Evolutionary conservation across 2,113 vertebrate species (phyloP).

Genomic region (Xerus inauris): DNA sequence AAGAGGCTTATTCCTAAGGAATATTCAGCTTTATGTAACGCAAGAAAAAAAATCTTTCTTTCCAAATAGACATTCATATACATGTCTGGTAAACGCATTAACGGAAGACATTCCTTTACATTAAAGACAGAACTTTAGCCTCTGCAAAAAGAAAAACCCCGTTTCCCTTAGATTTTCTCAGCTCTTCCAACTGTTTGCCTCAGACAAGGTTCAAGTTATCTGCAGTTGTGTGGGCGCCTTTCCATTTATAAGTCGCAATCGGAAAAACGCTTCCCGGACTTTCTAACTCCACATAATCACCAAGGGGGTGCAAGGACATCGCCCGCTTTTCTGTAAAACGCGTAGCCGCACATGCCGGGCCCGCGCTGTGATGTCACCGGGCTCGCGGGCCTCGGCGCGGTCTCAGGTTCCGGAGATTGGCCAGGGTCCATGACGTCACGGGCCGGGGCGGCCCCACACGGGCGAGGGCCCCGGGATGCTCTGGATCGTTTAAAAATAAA

Average conservation of each 20-base stretch:
- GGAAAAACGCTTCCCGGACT: background rate
- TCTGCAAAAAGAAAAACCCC: background rate
- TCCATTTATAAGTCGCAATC: background rate
- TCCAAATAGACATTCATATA: background rate
- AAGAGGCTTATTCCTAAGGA: background rate
- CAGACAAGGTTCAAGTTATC: background rate
- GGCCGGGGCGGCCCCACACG: background rate
- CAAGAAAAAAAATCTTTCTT: background rate
- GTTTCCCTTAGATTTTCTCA: background rate
- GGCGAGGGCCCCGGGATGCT: background rate
- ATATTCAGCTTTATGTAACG: background rate
- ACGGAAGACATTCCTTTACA: background rate
- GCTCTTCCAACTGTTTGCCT: background rate
- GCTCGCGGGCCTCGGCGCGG: background rate
- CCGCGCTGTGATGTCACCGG: conserved; percentile 54
- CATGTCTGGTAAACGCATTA: background rate
- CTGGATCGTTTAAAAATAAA: background rate
- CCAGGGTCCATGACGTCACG: conserved; percentile 59
- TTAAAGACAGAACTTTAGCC: conserved; percentile 17
- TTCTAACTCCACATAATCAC: background rate
- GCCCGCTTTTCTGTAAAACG: fast-evolving
- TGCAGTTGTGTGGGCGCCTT: background rate
- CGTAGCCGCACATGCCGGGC: background rate
- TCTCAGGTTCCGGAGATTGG: conserved; percentile 48
- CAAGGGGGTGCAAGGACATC: fast-evolving